Evolutionary conservation across 2,888 invertebrate genomes (phyloP), one percentile per base, ranked within the genome.

Genomic region (Cataglyphis rosenhaueri): DNA sequence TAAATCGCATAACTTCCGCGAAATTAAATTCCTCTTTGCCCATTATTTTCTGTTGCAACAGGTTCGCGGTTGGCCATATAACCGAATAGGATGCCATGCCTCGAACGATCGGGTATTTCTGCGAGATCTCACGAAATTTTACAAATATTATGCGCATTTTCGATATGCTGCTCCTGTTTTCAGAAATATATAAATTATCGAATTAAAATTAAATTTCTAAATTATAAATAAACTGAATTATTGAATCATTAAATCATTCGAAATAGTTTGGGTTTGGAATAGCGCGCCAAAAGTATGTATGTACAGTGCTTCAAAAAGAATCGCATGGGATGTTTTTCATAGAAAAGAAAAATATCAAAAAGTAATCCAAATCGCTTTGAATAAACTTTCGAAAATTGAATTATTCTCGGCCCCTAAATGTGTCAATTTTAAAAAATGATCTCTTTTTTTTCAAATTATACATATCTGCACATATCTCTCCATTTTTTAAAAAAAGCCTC

Each of bases 1-100:
- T 96, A 95, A 97, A 98, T 84, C 97, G 95, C 55, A 96, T 94
- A 87, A 96, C 96, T 92, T 97, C 96, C 94, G 88, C 74, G 35
- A 93, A 93, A 86, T 94, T 94, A 15, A 95, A 79, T 81, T 94
- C 90, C n/a, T 94, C 90, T 18, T 93, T 93, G 44, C 94, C 93
- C 3, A 91, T 90, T 5, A 94, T 91, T 84, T 93, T 95, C 93
- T 96, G 96, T 89, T 96, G 96, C 65, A 96, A 92, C 64, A 96
- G 91, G 91, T 95, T 95, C 38, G 96, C 96, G 18, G 95, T 93
- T 8, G 96, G 96, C 96, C 96, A 96, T 62, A 96, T 95, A 0
- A 95, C 92, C 0, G 95, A 95, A 91, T 96, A 96, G 4, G 96
- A 96, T 18, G 95, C 92, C 95, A 96, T 96, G 73, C 96, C 96